These are phyloP conservation scores for Xiphorhynchus erythropygius DNA, from an alignment of 2,797 vertebrate genomes.

Conservation along the genomic window DNA sequence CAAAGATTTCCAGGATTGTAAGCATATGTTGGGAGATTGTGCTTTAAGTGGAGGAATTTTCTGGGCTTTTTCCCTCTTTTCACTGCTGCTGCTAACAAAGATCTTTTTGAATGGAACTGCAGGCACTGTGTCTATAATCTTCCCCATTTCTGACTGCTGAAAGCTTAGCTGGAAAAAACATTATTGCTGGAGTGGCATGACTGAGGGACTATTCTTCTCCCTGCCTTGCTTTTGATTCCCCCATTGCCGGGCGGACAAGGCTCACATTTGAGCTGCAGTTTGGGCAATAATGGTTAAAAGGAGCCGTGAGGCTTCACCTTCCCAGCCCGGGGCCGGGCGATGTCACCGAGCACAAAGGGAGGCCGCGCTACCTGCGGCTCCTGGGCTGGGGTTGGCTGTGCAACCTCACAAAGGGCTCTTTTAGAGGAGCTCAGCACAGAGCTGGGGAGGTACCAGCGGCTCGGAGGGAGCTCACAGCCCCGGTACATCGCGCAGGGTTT, in stretches of 20 bases:
- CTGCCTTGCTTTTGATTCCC: background rate
- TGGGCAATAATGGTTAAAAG: background rate
- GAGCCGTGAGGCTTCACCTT: background rate
- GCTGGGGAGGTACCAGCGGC: background rate
- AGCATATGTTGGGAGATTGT: slow-evolving; percentile 31
- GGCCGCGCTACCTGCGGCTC: background rate
- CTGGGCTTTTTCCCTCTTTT: background rate
- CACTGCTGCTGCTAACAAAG: slow-evolving; percentile 9
- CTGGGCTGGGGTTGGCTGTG: background rate
- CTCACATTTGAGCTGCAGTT: rapidly evolving
- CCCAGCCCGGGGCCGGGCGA: background rate
- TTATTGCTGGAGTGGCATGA: background rate
- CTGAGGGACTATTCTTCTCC: background rate
- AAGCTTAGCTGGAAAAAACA: background rate
- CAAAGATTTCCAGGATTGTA: slow-evolving; percentile 23
- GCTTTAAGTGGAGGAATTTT: slow-evolving; percentile 49
- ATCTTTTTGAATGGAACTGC: slow-evolving; percentile 6
- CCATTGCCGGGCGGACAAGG: background rate
- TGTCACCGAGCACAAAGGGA: background rate
- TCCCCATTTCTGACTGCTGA: slow-evolving; percentile 7
- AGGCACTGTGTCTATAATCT: slow-evolving; percentile 12
- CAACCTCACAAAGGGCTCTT: background rate
- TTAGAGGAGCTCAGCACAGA: background rate
- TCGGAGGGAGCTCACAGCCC: background rate
- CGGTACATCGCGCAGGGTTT: background rate